Base-by-base conservation (phyloP, 1,140 invertebrate genomes). In the Brachionus asplanchnoidis region DNA sequence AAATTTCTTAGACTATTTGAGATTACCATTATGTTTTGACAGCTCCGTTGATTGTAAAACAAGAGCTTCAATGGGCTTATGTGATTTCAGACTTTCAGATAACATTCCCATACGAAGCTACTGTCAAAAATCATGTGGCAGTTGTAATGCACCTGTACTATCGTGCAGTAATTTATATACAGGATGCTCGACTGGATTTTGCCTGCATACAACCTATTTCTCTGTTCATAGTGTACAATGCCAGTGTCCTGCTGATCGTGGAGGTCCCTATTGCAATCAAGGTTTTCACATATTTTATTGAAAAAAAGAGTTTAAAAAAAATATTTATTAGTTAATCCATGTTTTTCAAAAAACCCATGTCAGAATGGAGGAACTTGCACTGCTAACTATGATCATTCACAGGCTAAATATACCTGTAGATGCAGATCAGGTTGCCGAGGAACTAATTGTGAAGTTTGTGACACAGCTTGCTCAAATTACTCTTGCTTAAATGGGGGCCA, bases 91-190 rank as follows among this genome's bases (percentile, higher is more conserved):
- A 1, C 26, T 82, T 12, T 60, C 50, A 65, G 65, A 60, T 11
- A 82, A 82, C 40, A 40, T 65, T 60, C 53, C 79, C 12, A 28
- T 82, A 20, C 56, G 53, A 65, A 68, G 40, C 36, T 82, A 42
- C 12, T 82, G 79, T 82, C 79, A 42, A 65, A 82, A 82, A 68
- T 44, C 36, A n/a, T 82, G 79, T 68, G 79, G 79, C 1, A 56
- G 23, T 42, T 82, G 79, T 82, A 11, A 68, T 56, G 53, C 11
- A 40, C 11, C 53, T 32, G 12, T 7, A 0, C 12, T 82, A 26
- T 23, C 53, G 11, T 82, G 79, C 36, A 36, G 26, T 26, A 65
- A 42, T 40, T 23, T 82, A 28, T 42, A 40, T 26, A 68, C 42
- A 46, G 79, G 79, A 20, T 82, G 79, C 32, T 32, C 20, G 23